Percentiles rank a stretch among this genome's conserved stretches.
These are phyloP conservation scores for Columba livia DNA, from an alignment of 2,113 vertebrate species.

Conservation along the genomic window DNA sequence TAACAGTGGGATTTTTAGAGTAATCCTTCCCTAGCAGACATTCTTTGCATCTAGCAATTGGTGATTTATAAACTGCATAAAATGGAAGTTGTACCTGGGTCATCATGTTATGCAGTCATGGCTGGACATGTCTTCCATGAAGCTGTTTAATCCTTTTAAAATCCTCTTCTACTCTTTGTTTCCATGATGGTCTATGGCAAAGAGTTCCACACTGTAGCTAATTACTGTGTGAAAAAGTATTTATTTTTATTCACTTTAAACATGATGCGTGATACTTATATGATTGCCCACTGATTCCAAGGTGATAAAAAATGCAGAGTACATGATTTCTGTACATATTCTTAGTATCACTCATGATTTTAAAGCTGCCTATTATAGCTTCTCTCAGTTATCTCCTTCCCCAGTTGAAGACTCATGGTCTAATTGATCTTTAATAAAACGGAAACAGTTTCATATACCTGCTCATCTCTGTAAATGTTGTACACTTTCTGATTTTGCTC, in stretches of 20 bases:
- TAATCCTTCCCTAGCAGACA: neutral
- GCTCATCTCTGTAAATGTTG: neutral
- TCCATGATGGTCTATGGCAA: neutral
- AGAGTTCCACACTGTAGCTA: neutral
- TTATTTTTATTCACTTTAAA: neutral
- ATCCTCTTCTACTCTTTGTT: neutral
- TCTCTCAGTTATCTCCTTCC: neutral
- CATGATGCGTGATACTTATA: neutral
- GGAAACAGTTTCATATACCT: neutral
- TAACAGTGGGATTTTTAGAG: neutral
- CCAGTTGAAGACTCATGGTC: neutral
- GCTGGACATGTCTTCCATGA: neutral
- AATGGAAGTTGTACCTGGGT: neutral
- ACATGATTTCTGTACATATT: fast-evolving
- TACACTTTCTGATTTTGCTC: neutral
- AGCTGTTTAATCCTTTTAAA: neutral
- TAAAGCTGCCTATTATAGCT: neutral
- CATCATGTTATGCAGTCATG: neutral
- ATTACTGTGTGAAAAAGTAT: neutral
- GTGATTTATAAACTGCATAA: neutral
- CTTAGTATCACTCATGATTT: neutral
- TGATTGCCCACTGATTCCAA: neutral
- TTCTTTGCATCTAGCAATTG: neutral
- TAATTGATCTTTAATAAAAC: neutral
- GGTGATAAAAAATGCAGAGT: neutral